Base-by-base conservation (phyloP, 2,797 vertebrate species). In the Galaxias olidus region DNA sequence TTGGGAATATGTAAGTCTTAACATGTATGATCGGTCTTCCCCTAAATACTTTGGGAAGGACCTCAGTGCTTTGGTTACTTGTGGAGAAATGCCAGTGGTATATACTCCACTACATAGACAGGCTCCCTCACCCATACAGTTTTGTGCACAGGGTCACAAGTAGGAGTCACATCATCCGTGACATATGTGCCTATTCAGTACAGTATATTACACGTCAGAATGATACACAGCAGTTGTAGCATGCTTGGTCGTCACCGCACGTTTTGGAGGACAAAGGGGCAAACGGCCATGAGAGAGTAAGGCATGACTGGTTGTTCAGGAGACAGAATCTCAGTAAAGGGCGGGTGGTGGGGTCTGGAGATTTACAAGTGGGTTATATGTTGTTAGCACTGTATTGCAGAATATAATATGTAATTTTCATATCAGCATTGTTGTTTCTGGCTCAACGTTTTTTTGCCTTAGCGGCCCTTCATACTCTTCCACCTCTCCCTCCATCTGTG, bases 231-330 rank as follows among this genome's bases (percentile, higher is more conserved):
- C 63, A 48, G 71, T 73, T 60, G 76, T 56, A 75, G 80, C 77
- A 79, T 82, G 83, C 70, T 84, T 68, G 73, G 81, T 81, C 78
- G 66, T 65, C 68, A 79, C 56, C 49, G 70, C 72, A 83, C 66
- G 68, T 46, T 71, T 61, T 57, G 60, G 67, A 77, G 55, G 63
- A 63, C 48, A 20, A 56, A 61, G 41, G 62, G 56, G 59, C 52
- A 57, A 66, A 60, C 77, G 74, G 72, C 50, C 62, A 72, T 81
- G 80, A 75, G 72, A 71, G 68, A 65, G 79, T 87, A 87, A 90
- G 88, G 89, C 88, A 85, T 89, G 88, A 82, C 74, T 73, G 87
- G 85, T 76, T 78, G 78, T 57, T 80, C 75, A 48, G 20, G 63
- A 66, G 49, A 18, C 54, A 59, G 59, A 56, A 73, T 68, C 70